These are phyloP conservation scores for Lepus europaeus DNA, from an alignment of 2,113 vertebrate genomes.

Conservation along the genomic window DNA sequence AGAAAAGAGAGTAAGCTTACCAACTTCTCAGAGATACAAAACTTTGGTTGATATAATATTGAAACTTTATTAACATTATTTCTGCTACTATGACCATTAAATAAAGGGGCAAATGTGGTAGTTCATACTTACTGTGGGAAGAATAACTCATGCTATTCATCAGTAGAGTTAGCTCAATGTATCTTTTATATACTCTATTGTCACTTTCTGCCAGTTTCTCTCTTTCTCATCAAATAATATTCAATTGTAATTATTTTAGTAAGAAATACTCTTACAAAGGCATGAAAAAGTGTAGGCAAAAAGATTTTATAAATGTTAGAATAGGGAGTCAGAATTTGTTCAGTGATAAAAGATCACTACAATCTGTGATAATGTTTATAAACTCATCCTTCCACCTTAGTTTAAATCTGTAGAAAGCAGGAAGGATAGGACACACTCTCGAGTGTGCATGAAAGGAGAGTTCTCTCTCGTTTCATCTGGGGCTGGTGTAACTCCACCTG, in stretches of 20 bases:
- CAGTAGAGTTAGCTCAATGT: not conserved
- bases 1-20: not conserved
- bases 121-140: not conserved
- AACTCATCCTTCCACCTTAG: not conserved
- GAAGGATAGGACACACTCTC: not conserved
- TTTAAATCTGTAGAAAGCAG: not conserved
- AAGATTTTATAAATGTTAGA: not conserved
- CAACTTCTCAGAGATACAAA: not conserved
- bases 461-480: not conserved
- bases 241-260: not conserved
- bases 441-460: not conserved
- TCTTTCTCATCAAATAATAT: constrained; percentile 34
- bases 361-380: not conserved
- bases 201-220: not conserved
- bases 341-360: not conserved
- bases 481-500: not conserved
- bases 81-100: not conserved
- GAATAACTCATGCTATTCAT: not conserved
- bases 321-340: not conserved
- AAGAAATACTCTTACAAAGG: not conserved
- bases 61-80: not conserved
- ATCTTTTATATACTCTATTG: not conserved
- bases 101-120: not conserved
- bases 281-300: constrained; percentile 10
- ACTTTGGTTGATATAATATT: not conserved